phyloP scores from a whole-genome alignment of 2,888 invertebrate species.

The Aphodius granarius region DNA sequence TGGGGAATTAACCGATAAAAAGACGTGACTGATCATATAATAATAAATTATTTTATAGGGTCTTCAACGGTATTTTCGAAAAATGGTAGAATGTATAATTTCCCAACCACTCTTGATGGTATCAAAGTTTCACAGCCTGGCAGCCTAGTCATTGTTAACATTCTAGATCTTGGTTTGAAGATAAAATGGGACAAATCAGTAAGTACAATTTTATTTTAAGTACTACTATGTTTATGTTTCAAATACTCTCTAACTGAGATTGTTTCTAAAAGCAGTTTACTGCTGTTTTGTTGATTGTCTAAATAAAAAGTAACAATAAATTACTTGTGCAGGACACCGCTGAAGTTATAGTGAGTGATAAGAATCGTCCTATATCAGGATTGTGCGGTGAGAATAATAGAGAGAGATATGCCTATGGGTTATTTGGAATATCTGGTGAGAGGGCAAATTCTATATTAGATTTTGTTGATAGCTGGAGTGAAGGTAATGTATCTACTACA shows the following conservation, averaged over 20 bases:
- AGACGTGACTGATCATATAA: no score
- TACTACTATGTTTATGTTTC: not conserved
- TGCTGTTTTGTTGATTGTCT: not conserved
- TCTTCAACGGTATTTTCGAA: not conserved
- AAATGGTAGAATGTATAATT: not conserved
- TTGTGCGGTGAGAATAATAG: slow-evolving; percentile 5
- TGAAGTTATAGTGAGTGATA: not conserved
- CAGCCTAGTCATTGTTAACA: not conserved
- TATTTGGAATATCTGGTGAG: not conserved
- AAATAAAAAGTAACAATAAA: not conserved
- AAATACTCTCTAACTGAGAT: no score
- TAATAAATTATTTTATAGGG: no score
- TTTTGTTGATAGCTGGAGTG: slow-evolving; percentile 8
- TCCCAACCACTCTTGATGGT: not conserved
- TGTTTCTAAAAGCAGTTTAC: no score
- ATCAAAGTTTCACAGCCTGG: not conserved
- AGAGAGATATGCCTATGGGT: not conserved
- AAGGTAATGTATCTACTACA: no score
- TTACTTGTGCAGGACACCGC: slow-evolving; percentile 2
- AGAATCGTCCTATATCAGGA: not conserved
- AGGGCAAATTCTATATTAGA: not conserved
- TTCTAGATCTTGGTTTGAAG: slow-evolving; percentile 1
- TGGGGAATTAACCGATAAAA: no score
- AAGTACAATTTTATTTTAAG: not conserved
- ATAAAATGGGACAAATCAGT: slow-evolving; percentile 1